A percentile compares a stretch with the other conserved stretches of the same genome.
Evolutionary conservation across 2,888 invertebrate genomes (phyloP).

Genomic region (Coelogynopora nodosa): DNA sequence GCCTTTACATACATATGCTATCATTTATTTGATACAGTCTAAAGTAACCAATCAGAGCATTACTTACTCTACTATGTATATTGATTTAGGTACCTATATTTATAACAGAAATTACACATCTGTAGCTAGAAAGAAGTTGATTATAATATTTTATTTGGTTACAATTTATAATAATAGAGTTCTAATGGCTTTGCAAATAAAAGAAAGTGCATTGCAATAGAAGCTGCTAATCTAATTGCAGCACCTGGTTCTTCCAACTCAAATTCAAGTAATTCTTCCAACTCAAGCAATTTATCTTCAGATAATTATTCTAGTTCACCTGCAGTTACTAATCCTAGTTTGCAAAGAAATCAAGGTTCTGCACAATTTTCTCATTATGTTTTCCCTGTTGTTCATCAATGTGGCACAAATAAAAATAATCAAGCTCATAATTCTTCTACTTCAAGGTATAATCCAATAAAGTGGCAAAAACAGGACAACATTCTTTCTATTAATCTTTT

Average conservation of each 20-base stretch:
- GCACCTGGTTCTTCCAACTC: neutral
- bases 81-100: too few relatives aligned
- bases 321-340: neutral
- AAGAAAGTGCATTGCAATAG: neutral
- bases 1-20: too few relatives aligned
- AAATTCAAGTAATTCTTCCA: too few relatives aligned
- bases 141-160: neutral
- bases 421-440: neutral
- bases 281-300: neutral
- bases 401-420: neutral
- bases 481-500: neutral
- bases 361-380: neutral
- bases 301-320: neutral
- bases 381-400: neutral
- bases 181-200: neutral
- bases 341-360: neutral
- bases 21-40: too few relatives aligned
- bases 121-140: neutral
- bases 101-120: too few relatives aligned
- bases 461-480: neutral
- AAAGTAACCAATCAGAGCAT: too few relatives aligned
- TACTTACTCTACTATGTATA: too few relatives aligned
- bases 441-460: neutral
- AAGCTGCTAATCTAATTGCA: neutral
- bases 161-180: neutral